These are phyloP conservation scores for Galaxea fascicularis DNA, from an alignment of 92 coral and sea anemone genomes.

Conservation along the genomic window DNA sequence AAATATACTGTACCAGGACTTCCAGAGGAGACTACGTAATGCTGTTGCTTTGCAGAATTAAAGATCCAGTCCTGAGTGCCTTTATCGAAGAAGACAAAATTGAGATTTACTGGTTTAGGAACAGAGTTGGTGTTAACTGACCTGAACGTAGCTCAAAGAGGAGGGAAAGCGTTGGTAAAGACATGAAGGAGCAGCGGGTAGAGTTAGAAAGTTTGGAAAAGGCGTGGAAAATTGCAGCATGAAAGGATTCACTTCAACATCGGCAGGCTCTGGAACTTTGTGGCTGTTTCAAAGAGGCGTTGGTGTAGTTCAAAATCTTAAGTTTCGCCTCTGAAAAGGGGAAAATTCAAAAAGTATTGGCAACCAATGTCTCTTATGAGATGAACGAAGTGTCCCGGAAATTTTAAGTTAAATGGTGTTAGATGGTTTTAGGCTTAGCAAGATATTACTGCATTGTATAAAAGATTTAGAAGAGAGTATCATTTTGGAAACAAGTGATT, in stretches of 20 bases:
- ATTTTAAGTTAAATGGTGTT: neutral
- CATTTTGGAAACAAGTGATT: slow-evolving; percentile 16
- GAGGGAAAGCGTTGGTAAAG: neutral
- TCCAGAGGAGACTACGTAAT: slow-evolving; percentile 87
- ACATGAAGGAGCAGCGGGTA: neutral
- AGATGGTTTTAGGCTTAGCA: neutral
- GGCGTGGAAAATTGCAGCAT: neutral
- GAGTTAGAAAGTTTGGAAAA: neutral
- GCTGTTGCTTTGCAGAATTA: slow-evolving; percentile 73
- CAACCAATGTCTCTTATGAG: neutral
- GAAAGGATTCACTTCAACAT: neutral
- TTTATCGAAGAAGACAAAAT: neutral
- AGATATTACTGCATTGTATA: neutral
- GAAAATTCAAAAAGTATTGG: neutral
- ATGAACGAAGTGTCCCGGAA: neutral
- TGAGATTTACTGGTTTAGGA: slow-evolving; percentile 21
- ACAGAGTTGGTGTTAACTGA: neutral
- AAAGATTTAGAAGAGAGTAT: slow-evolving; percentile 4
- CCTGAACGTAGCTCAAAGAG: neutral
- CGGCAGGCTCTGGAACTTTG: slow-evolving; percentile 2
- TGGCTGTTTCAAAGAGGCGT: neutral
- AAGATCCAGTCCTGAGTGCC: neutral
- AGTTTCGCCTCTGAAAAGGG: neutral
- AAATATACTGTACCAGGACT: slow-evolving; percentile 90
- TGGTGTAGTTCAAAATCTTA: neutral